phyloP scores from a whole-genome alignment of 2,888 invertebrate genomes.

The Xestobium rufovillosum region DNA sequence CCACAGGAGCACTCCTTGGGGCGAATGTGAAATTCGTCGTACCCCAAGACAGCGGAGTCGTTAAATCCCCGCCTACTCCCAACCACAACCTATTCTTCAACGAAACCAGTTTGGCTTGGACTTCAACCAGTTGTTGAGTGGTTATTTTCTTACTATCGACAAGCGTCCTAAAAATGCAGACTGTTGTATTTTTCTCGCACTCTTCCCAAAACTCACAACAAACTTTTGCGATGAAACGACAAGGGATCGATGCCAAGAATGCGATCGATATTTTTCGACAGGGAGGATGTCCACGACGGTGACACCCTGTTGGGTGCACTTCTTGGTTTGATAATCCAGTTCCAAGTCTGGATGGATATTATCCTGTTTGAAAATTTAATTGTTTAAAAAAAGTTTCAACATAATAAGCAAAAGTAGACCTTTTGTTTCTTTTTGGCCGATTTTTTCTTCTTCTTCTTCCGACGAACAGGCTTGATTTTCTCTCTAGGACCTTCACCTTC shows the following conservation, averaged over 20 bases:
- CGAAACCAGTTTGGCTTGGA: constrained; percentile 60
- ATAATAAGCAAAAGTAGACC: too few relatives aligned
- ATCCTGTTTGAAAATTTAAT: too few relatives aligned
- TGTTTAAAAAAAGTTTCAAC: too few relatives aligned
- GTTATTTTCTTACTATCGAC: neutral
- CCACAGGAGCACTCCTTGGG: constrained; percentile 11
- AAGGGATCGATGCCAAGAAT: constrained; percentile 10
- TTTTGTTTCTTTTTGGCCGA: constrained; percentile 19
- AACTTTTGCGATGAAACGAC: neutral
- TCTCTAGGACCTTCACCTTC: constrained; percentile 20
- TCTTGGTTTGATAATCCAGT: constrained; percentile 15
- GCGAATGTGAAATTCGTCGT: constrained; percentile 17
- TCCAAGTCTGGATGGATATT: too few relatives aligned
- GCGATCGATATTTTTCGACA: constrained; percentile 29
- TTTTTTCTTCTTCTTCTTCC: constrained; percentile 30
- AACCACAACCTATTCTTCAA: constrained; percentile 71
- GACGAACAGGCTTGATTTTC: constrained; percentile 20
- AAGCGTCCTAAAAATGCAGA: neutral
- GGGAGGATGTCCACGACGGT: constrained; percentile 38
- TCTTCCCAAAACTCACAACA: too few relatives aligned
- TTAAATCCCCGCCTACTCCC: constrained; percentile 43
- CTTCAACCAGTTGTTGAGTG: constrained; percentile 48
- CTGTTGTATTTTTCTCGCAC: too few relatives aligned
- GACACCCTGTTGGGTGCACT: constrained; percentile 28
- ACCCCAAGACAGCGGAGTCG: constrained; percentile 59